Percentiles rank a stretch among this genome's conserved stretches.
phyloP scores from a whole-genome alignment of 2,113 vertebrate genomes.

The Thomomys bottae region DNA sequence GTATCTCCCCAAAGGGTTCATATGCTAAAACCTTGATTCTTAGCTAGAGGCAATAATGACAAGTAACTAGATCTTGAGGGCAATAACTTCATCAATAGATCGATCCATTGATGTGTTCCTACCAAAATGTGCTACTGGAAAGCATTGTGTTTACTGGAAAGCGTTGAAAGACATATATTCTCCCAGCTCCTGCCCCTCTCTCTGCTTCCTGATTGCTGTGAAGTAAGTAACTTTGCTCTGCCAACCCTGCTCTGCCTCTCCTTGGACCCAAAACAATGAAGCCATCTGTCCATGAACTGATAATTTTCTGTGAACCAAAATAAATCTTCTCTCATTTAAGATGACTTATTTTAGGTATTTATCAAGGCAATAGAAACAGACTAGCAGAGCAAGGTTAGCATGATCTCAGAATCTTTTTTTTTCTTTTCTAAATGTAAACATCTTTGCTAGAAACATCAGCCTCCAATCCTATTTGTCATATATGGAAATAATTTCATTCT shows the following conservation, averaged over 20 bases:
- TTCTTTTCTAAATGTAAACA: constrained; percentile 33
- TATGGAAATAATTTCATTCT: constrained; percentile 16
- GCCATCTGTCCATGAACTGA: no score
- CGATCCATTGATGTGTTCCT: no score
- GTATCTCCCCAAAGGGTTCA: background rate
- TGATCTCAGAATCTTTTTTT: background rate
- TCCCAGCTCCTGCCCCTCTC: background rate
- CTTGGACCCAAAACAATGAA: no score
- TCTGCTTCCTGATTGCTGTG: background rate
- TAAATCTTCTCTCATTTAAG: no score
- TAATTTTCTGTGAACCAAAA: no score
- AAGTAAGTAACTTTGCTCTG: background rate
- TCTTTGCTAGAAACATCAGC: background rate
- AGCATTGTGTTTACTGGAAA: no score
- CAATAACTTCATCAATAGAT: no score
- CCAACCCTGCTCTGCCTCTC: background rate
- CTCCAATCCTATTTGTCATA: background rate
- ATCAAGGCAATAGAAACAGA: no score
- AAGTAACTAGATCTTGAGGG: no score
- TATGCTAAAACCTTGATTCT: background rate
- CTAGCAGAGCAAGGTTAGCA: background rate
- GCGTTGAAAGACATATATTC: background rate
- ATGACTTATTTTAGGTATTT: no score
- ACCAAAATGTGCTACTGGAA: no score
- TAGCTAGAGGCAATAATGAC: no score